Evolutionary conservation across 2,113 vertebrate genomes (phyloP).

Genomic region (Noturus placidus): DNA sequence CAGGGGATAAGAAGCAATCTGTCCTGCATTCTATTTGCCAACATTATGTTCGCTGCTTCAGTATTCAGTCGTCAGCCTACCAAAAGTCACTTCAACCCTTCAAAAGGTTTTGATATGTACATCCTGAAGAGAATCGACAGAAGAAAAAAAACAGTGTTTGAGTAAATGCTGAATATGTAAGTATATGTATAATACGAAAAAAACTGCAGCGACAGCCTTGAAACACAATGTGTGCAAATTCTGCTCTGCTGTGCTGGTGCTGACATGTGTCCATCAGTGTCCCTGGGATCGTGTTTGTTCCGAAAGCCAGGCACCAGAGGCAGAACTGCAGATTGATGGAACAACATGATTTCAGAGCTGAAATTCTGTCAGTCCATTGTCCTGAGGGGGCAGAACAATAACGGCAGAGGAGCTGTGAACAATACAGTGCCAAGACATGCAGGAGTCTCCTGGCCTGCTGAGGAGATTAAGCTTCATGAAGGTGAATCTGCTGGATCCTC

Average conservation of each 20-base stretch:
- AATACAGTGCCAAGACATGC: slow-evolving; percentile 20
- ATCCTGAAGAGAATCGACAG: neutral
- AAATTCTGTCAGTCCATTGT: slow-evolving; percentile 24
- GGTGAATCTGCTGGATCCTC: slow-evolving; percentile 65
- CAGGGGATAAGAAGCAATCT: slow-evolving; percentile 66
- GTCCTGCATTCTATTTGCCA: slow-evolving; percentile 67
- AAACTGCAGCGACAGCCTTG: neutral
- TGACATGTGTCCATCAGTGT: slow-evolving; percentile 25
- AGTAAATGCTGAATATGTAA: neutral
- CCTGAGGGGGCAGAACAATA: slow-evolving; percentile 32
- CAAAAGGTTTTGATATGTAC: neutral
- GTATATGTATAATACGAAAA: neutral
- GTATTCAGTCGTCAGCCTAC: slow-evolving; percentile 44
- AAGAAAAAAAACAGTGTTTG: neutral
- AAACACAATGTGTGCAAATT: slow-evolving; percentile 1
- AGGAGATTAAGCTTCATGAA: slow-evolving; percentile 65
- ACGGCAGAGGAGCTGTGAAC: slow-evolving; percentile 22
- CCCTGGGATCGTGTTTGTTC: neutral
- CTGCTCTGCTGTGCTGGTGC: neutral
- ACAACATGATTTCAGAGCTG: neutral
- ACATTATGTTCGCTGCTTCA: slow-evolving; percentile 63
- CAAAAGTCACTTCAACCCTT: slow-evolving; percentile 15
- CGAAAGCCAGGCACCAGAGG: neutral
- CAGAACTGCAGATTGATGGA: neutral
- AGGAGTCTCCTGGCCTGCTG: slow-evolving; percentile 38